A percentile compares a stretch with the other conserved stretches of the same genome.
phyloP scores from a whole-genome alignment of 2,888 invertebrate species.

The Carpatolechia fugitivella region DNA sequence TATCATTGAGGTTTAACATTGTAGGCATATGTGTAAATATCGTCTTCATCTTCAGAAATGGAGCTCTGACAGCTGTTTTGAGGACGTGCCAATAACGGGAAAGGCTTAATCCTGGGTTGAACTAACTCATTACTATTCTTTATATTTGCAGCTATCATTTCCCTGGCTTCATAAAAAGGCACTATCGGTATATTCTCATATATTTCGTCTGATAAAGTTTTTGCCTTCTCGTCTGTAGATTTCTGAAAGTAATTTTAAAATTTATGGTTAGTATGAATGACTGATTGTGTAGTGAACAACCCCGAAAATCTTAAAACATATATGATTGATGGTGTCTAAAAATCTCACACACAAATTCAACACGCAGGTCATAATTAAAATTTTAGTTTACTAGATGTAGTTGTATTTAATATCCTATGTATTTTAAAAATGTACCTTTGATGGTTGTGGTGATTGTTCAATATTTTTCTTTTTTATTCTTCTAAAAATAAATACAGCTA shows the following conservation, averaged over 20 bases:
- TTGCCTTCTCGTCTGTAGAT: no score
- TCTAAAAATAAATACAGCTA: not conserved
- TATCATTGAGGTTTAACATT: not conserved
- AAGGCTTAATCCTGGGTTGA: not conserved
- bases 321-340: no score
- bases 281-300: no score
- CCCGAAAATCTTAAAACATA: no score
- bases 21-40: not conserved
- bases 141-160: not conserved
- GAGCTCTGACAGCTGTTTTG: not conserved
- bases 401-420: no score
- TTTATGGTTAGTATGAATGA: no score
- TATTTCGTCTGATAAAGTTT: not conserved
- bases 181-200: not conserved
- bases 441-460: not conserved
- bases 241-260: not conserved
- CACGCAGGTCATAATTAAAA: no score
- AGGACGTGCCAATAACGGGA: not conserved
- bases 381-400: no score
- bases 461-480: not conserved
- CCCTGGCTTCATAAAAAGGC: not conserved
- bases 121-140: not conserved
- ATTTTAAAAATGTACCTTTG: no score
- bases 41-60: not conserved
- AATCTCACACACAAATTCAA: no score